Evolutionary conservation across 2,797 vertebrate species (phyloP).

Genomic region (Mormyrus hasselquistii): DNA sequence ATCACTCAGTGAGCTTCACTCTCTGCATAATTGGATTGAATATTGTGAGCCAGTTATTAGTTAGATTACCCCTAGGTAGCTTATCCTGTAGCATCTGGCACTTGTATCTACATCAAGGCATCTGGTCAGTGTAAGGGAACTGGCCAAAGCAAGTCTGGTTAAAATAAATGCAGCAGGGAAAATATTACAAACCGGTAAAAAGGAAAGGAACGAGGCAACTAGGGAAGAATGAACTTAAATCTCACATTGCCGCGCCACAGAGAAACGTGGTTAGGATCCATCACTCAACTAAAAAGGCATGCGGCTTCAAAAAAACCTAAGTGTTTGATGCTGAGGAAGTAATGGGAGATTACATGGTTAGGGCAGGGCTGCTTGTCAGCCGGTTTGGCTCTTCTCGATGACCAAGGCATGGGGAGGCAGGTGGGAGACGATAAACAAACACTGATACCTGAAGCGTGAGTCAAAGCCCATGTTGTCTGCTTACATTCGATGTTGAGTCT

Average conservation of each 20-base stretch:
- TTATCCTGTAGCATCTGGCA: conserved; percentile 66
- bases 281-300: not conserved
- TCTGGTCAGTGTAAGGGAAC: conserved; percentile 71
- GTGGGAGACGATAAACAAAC: not conserved
- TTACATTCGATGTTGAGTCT: not conserved
- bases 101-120: conserved; percentile 71
- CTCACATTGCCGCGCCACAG: conserved; percentile 63
- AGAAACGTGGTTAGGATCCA: conserved; percentile 51
- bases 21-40: conserved; percentile 68
- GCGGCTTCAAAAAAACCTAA: not conserved
- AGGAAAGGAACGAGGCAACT: not conserved
- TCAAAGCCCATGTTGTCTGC: not conserved
- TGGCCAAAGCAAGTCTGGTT: conserved; percentile 73
- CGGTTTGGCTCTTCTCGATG: not conserved
- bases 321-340: conserved; percentile 5
- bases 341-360: not conserved
- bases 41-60: conserved; percentile 69
- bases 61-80: conserved; percentile 70
- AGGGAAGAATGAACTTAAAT: conserved; percentile 44
- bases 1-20: conserved; percentile 59
- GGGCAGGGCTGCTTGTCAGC: not conserved
- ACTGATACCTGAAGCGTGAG: not conserved
- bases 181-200: not conserved
- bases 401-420: not conserved
- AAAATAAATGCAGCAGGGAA: conserved; percentile 44